Conservation (phyloP, 2,113 vertebrate species). For the Callipepla californica region DNA sequence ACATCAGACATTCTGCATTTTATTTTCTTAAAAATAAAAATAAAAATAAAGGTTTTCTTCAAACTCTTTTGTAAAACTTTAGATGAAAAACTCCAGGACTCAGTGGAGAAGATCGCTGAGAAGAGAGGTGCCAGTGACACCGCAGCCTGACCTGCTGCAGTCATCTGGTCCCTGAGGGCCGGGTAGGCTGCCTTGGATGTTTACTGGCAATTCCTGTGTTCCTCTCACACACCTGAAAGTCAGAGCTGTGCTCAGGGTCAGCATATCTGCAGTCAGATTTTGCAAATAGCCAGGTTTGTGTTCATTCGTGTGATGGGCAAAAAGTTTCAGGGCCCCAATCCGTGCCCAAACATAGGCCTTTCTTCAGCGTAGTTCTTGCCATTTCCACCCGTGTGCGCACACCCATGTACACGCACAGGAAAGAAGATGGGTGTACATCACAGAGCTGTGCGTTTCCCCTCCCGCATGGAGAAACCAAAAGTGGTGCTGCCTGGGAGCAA, state of each 20-base stretch:
- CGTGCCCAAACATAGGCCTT: not conserved
- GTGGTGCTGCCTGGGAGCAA: not conserved
- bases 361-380: not conserved
- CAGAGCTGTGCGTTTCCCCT: not conserved
- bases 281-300: not conserved
- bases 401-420: not conserved
- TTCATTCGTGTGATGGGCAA: not conserved
- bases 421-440: not conserved
- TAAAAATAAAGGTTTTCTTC: not conserved
- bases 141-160: not conserved
- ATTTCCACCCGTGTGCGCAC: not conserved
- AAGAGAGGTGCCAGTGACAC: not conserved
- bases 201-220: not conserved
- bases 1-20: not conserved
- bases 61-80: not conserved
- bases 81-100: not conserved
- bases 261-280: not conserved
- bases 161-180: fast-evolving
- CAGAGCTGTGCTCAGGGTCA: not conserved
- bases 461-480: not conserved
- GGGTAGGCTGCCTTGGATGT: not conserved
- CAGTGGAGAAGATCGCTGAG: not conserved
- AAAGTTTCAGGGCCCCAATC: not conserved
- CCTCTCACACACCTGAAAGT: not conserved
- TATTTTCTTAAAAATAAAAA: not conserved